Conservation (phyloP, 2,888 invertebrate species). For the Cheiracanthium punctorium region DNA sequence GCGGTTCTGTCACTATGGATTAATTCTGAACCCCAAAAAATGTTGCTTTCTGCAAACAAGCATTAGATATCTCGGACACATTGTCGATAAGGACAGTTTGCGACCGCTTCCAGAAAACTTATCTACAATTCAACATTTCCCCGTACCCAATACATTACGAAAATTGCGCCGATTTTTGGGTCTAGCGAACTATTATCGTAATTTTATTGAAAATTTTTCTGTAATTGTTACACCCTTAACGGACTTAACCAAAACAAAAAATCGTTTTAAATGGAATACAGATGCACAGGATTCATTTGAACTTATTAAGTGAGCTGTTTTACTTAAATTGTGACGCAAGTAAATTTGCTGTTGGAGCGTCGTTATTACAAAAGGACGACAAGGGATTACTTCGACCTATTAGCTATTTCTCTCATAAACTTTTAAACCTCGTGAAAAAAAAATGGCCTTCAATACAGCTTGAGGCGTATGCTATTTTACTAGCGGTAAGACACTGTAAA, state of each 20-base stretch:
- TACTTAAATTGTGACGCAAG: not conserved
- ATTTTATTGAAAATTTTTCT: not conserved
- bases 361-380: slow-evolving; percentile 13
- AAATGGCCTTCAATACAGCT: slow-evolving; percentile 11
- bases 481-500: not conserved
- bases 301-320: not conserved
- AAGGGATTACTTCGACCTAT: not conserved
- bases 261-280: not conserved
- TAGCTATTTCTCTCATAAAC: not conserved
- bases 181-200: slow-evolving; percentile 15
- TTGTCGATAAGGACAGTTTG: slow-evolving; percentile 17
- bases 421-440: too few relatives aligned
- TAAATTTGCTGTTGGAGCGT: not conserved
- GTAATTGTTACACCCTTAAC: not conserved
- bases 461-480: slow-evolving; percentile 21
- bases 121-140: slow-evolving; percentile 11
- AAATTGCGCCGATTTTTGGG: slow-evolving; percentile 1
- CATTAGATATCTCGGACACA: slow-evolving; percentile 1
- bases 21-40: not conserved
- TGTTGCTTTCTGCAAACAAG: slow-evolving; percentile 16
- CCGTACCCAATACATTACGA: not conserved
- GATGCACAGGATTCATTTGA: slow-evolving; percentile 1
- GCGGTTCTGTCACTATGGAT: not conserved
- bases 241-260: not conserved
- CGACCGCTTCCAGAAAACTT: too few relatives aligned